These are phyloP conservation scores for Pseudorectes ferrugineus DNA, from an alignment of 2,113 vertebrate species.

Conservation along the genomic window DNA sequence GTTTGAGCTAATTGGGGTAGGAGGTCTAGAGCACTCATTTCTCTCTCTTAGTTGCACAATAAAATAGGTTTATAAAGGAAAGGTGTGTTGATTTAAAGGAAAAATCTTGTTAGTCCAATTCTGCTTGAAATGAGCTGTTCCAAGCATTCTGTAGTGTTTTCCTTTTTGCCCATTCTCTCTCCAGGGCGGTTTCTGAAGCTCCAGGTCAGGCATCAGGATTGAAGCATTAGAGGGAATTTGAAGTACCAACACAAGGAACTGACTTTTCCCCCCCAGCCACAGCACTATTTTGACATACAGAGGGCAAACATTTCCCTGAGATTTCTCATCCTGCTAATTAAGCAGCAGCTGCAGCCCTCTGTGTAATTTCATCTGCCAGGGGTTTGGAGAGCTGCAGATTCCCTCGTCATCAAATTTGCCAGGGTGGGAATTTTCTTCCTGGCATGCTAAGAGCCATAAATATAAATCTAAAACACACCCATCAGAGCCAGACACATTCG, in stretches of 20 bases:
- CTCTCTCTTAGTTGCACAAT: background rate
- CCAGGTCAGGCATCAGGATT: background rate
- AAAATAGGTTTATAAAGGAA: background rate
- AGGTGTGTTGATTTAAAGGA: background rate
- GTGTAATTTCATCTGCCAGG: background rate
- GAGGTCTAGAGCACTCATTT: background rate
- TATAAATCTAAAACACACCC: background rate
- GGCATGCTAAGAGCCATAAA: background rate
- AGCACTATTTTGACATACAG: background rate
- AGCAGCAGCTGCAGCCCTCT: background rate
- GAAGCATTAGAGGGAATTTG: background rate
- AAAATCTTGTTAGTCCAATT: background rate
- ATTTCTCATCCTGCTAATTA: background rate
- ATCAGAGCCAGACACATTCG: background rate
- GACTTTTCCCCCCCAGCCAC: background rate
- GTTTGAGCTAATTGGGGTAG: background rate
- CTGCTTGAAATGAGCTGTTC: background rate
- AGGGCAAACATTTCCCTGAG: background rate
- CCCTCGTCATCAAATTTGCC: background rate
- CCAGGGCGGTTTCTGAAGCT: background rate
- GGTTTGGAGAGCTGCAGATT: background rate
- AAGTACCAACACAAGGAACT: background rate
- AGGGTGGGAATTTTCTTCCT: background rate
- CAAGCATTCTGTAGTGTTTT: background rate
- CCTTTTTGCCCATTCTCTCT: background rate